phyloP scores from a whole-genome alignment of 30 jellyfish, hydroid and myxozoan species.

The Hydra vulgaris region DNA sequence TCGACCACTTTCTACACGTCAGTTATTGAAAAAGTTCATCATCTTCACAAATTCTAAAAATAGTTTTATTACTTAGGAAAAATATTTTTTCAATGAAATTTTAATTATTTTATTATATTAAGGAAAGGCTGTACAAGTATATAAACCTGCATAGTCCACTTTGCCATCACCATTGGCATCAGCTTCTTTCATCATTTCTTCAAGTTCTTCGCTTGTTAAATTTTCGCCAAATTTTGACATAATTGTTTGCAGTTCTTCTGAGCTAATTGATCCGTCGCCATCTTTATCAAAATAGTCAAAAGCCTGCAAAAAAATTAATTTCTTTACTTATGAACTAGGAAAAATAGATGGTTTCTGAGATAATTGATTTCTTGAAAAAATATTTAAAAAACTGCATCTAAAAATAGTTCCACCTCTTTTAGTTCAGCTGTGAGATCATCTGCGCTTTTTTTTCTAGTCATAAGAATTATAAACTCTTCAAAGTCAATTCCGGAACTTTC shows the following conservation, averaged over 20 bases:
- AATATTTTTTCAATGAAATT: neutral
- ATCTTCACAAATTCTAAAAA: neutral
- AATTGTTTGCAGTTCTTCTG: slow-evolving; percentile 51
- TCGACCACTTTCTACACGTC: too few species aligned
- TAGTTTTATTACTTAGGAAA: too few species aligned
- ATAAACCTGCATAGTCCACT: slow-evolving; percentile 57
- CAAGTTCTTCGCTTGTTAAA: slow-evolving; percentile 58
- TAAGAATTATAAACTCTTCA: neutral
- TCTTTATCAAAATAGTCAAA: slow-evolving; percentile 68
- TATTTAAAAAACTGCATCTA: too few species aligned
- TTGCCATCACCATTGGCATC: slow-evolving; percentile 85
- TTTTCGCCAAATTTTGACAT: slow-evolving; percentile 66
- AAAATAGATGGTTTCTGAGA: too few species aligned
- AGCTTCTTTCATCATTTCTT: slow-evolving; percentile 86
- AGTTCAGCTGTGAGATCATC: slow-evolving; percentile 4
- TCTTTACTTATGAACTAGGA: neutral
- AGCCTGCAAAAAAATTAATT: slow-evolving; percentile 15
- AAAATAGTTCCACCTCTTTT: neutral
- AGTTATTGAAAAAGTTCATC: neutral
- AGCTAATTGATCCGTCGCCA: slow-evolving; percentile 81
- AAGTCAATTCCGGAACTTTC: slow-evolving; percentile 5
- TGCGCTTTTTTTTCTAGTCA: slow-evolving; percentile 12
- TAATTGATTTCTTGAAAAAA: too few species aligned
- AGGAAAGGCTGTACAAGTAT: too few species aligned
- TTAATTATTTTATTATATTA: too few species aligned